Base-by-base conservation (phyloP, 64 coral and sea anemone species). In the Actinia equina region DNA sequence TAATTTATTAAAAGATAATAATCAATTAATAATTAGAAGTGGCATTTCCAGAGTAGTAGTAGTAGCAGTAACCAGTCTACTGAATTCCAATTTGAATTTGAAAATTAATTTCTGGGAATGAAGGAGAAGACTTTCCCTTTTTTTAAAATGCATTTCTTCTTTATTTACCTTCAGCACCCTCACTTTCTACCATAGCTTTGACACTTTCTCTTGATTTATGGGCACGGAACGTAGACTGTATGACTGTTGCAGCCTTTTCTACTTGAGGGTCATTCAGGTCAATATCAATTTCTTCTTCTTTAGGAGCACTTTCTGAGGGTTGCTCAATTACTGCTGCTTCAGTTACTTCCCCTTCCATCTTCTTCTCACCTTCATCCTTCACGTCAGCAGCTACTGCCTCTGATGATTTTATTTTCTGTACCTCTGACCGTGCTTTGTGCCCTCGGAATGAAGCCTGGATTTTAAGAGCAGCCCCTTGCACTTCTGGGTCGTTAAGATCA, bases 371-470 rank as follows among this genome's bases (percentile, higher is more conserved):
- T 43, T 81, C 74, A 2, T 49, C 83, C 58, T 87, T 87, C 13
- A 60, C 59, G 70, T 86, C 84, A 58, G 43, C 49, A 45, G 89
- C 16, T 22, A 83, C 79, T 56, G 85, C 82, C 65, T 92, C 86
- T 23, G 90, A 87, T 13, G 87, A 86, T 90, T 88, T 94, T 52
- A 87, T 59, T 53, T 52, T n/a, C 45, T 91, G 92, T 5, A 93
- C 87, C 57, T 95, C 90, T 25, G 93, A 87, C 37, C 97, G 88
- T 26, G 86, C 88, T 64, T 99, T 99, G 86, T 95, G 83, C 16
- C 97, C 97, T 76, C 91, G 86, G 85, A 95, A 99, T 86, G 90
- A 90, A 77, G 97, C 97, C 65, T 99, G 97, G 62, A 99, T 99
- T 80, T 95, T 95, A 82, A 99, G 23, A 22, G 93, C 97, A 49